These are phyloP conservation scores for Scomber colias DNA, from an alignment of 2,113 vertebrate genomes.

Conservation along the genomic window DNA sequence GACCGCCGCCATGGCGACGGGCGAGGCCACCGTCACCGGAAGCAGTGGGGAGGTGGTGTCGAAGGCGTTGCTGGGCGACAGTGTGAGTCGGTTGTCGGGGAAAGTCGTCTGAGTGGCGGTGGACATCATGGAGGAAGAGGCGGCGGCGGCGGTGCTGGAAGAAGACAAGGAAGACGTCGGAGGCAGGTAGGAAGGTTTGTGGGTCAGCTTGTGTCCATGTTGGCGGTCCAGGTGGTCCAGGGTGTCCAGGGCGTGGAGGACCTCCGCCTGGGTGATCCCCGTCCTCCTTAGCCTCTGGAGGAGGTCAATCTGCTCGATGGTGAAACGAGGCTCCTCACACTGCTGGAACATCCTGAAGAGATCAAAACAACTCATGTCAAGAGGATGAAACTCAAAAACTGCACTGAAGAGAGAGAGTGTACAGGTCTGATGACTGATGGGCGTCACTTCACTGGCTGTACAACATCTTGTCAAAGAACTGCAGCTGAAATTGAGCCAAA, in stretches of 20 bases:
- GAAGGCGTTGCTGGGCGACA: constrained; percentile 92
- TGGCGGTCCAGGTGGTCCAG: constrained; percentile 95
- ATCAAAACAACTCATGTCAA: constrained; percentile 38
- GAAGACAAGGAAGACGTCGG: constrained; percentile 82
- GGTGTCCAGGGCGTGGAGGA: constrained; percentile 96
- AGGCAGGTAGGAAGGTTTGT: constrained; percentile 75
- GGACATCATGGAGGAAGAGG: constrained; percentile 84
- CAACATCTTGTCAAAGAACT: too few species aligned
- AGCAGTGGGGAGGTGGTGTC: constrained; percentile 92
- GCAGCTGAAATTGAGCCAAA: too few species aligned
- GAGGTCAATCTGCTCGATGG: constrained; percentile 99
- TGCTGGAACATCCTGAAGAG: constrained; percentile 98
- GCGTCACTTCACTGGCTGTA: too few species aligned
- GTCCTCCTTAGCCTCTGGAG: constrained; percentile 96
- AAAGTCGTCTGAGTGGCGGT: constrained; percentile 95
- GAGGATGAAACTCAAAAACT: background rate
- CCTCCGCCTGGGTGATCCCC: constrained; percentile 94
- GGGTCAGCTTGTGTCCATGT: constrained; percentile 91
- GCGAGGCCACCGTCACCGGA: constrained; percentile 78
- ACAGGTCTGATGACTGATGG: too few species aligned
- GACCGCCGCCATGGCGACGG: constrained; percentile 67
- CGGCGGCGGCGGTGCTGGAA: constrained; percentile 74
- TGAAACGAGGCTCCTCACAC: constrained; percentile 98
- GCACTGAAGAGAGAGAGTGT: too few species aligned
- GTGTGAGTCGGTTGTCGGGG: constrained; percentile 85